Base-by-base conservation (phyloP, 1,140 invertebrate genomes). In the Procambarus clarkii region DNA sequence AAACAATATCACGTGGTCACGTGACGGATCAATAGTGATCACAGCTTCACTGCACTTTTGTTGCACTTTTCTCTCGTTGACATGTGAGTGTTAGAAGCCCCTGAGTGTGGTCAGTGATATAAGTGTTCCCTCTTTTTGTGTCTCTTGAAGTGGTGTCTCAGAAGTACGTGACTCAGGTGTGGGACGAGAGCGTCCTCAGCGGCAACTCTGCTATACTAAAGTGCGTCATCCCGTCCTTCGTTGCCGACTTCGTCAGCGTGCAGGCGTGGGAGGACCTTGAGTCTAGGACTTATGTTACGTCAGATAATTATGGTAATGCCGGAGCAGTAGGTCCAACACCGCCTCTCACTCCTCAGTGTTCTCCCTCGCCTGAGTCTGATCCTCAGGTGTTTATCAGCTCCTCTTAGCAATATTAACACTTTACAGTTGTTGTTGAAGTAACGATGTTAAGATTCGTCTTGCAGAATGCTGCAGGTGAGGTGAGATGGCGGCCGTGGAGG, bases 171-270 rank as follows among this genome's bases (percentile, higher is more conserved):
- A 94, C 93, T 11, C 94, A 94, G 86, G 94, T 94, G 44, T 93
- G 94, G 88, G 94, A 95, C 92, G 94, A 94, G 13, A 95, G 94
- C 93, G 94, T 94, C 9, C 94, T 94, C 78, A 92, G 93, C 21
- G 94, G 94, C 97, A 98, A 98, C 95, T 97, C 97, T 78, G 98
- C 97, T 83, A 97, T 98, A 88, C 95, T 99, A 93, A 98, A 98
- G 95, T 99, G 98, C 95, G 96, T 97, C 93, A 97, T 98, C 93
- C 98, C 98, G 34, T 97, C 97, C 69, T 99, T 98, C 94, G 97
- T 98, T 78, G 97, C 97, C 74, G 98, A 98, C 95, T 98, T 98
- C 95, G 97, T 99, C 46, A 96, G 96, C 93, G 97, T 99, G 92
- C 95, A 97, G 46, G 97, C 97, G 8, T 99, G 98, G 98, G 92